Evolutionary conservation across 2,888 invertebrate genomes (phyloP).

Genomic region (Magallana nippona): DNA sequence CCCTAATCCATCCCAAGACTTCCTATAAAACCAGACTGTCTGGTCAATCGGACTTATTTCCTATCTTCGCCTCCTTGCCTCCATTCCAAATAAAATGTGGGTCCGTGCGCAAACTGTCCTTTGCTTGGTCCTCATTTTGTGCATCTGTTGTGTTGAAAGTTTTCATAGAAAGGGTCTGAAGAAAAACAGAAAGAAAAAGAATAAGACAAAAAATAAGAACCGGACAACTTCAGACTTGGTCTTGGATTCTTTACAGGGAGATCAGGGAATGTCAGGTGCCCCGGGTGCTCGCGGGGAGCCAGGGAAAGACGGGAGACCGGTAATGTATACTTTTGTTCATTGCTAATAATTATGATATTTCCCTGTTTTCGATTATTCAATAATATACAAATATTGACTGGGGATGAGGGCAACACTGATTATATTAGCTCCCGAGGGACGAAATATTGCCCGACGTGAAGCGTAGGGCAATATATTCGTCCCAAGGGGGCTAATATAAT

Average conservation of each 20-base stretch:
- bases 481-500: no score
- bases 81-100: slow-evolving; percentile 17
- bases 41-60: background rate
- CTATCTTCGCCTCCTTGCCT: background rate
- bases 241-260: slow-evolving; percentile 42
- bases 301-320: slow-evolving; percentile 66
- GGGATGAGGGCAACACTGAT: no score
- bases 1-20: background rate
- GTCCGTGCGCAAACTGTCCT: slow-evolving; percentile 29
- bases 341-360: no score
- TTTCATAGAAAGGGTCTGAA: slow-evolving; percentile 42
- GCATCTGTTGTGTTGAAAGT: slow-evolving; percentile 36
- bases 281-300: slow-evolving; percentile 36
- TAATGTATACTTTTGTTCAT: slow-evolving; percentile 53
- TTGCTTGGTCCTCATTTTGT: slow-evolving; percentile 33
- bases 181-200: slow-evolving; percentile 26
- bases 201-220: slow-evolving; percentile 4
- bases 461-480: no score
- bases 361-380: no score
- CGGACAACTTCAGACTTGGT: background rate
- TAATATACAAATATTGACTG: no score
- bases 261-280: slow-evolving; percentile 24
- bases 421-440: no score
- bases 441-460: no score
- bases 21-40: background rate